Evolutionary conservation across 2,888 invertebrate genomes (phyloP).

Genomic region (Caenorhabditis becei): DNA sequence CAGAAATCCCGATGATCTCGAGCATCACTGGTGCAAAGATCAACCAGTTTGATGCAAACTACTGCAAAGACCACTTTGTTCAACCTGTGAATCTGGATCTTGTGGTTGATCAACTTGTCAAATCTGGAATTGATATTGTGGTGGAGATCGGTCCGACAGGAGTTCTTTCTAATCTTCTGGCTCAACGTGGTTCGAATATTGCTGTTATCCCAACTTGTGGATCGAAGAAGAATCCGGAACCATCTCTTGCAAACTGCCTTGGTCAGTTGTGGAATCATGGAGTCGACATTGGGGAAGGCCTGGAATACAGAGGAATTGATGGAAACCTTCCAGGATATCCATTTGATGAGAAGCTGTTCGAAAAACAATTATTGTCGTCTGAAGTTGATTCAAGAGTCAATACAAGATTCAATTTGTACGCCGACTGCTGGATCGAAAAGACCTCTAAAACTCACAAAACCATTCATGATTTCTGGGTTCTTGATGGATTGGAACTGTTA

Average conservation of each 20-base stretch:
- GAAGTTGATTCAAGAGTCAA: too few relatives aligned
- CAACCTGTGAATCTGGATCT: slow-evolving; percentile 71
- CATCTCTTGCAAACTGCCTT: slow-evolving; percentile 52
- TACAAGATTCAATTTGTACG: not conserved
- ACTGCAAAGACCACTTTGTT: slow-evolving; percentile 70
- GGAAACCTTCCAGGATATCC: slow-evolving; percentile 60
- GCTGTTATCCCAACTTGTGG: slow-evolving; percentile 61
- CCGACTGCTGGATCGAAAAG: slow-evolving; percentile 5
- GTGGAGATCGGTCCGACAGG: slow-evolving; percentile 79
- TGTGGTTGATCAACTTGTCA: slow-evolving; percentile 60
- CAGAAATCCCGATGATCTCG: slow-evolving; percentile 69
- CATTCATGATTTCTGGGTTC: not conserved
- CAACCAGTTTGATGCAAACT: slow-evolving; percentile 43
- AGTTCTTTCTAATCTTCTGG: slow-evolving; percentile 67
- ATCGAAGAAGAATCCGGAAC: slow-evolving; percentile 51
- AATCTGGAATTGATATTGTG: slow-evolving; percentile 59
- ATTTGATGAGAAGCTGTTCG: slow-evolving; percentile 57
- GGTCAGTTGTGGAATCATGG: slow-evolving; percentile 68
- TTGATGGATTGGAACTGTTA: not conserved
- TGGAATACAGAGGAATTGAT: slow-evolving; percentile 9
- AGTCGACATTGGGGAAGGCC: slow-evolving; percentile 42
- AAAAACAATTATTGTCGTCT: not conserved
- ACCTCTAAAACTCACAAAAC: not conserved
- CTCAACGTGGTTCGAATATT: slow-evolving; percentile 49
- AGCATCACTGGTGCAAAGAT: slow-evolving; percentile 70